phyloP scores from a whole-genome alignment of 2,113 vertebrate species.

The Periophthalmus modestus region DNA sequence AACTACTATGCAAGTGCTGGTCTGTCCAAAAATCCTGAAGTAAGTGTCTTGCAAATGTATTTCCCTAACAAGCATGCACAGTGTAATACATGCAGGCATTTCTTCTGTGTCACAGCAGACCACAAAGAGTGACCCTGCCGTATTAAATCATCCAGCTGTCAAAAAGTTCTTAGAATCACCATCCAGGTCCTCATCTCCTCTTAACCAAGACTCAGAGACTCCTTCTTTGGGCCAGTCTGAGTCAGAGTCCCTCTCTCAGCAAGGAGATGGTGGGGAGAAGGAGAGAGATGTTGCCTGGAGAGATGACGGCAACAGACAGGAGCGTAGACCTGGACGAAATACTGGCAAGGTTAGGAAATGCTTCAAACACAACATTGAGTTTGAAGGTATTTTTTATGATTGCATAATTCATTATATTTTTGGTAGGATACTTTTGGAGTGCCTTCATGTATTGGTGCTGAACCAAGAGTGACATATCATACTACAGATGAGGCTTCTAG shows the following conservation, averaged over 20 bases:
- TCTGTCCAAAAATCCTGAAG: constrained; percentile 88
- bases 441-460: constrained; percentile 76
- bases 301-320: constrained; percentile 78
- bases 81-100: neutral
- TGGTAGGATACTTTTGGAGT: constrained; percentile 85
- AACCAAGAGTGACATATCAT: constrained; percentile 82
- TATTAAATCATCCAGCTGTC: constrained; percentile 95
- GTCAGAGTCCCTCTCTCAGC: constrained; percentile 91
- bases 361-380: neutral
- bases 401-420: constrained; percentile 28
- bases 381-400: neutral
- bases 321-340: constrained; percentile 83
- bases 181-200: constrained; percentile 92
- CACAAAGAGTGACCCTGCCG: constrained; percentile 83
- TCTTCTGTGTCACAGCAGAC: constrained; percentile 64
- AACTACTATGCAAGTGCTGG: constrained; percentile 95
- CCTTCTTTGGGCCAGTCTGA: constrained; percentile 90
- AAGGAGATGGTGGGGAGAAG: constrained; percentile 84
- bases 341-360: constrained; percentile 78
- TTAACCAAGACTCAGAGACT: constrained; percentile 94
- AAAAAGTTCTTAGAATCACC: constrained; percentile 94
- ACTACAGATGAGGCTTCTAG: constrained; percentile 87
- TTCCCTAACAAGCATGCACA: neutral
- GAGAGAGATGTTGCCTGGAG: constrained; percentile 64
- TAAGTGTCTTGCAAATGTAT: constrained; percentile 46